These are phyloP conservation scores for Apamea sordens DNA, from an alignment of 2,888 invertebrate genomes.

Conservation along the genomic window DNA sequence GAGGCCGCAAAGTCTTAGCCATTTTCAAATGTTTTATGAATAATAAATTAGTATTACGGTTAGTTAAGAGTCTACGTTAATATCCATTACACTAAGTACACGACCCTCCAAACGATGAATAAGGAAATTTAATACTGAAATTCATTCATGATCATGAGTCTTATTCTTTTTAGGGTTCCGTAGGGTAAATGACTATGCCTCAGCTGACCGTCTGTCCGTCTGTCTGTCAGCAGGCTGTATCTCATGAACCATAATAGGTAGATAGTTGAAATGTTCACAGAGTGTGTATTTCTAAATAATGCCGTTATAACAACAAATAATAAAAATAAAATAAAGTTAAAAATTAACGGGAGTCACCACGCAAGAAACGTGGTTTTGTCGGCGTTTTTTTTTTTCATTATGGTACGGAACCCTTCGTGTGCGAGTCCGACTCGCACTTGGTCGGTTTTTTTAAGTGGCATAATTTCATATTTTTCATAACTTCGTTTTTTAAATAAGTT, in stretches of 20 bases:
- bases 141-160: neutral
- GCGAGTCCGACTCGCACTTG: no score
- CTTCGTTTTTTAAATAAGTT: neutral
- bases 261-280: no score
- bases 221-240: neutral
- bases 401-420: no score
- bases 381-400: no score
- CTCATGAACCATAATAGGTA: neutral
- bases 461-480: neutral
- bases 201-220: neutral
- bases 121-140: slow-evolving; percentile 15
- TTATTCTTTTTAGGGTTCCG: neutral
- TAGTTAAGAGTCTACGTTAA: slow-evolving; percentile 28
- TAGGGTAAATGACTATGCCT: no score
- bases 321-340: no score
- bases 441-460: neutral
- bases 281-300: no score
- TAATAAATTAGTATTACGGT: slow-evolving; percentile 40
- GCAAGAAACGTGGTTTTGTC: no score
- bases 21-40: slow-evolving; percentile 21
- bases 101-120: slow-evolving; percentile 21
- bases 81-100: slow-evolving; percentile 47
- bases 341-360: no score
- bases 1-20: neutral
- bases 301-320: no score